Percentiles rank a stretch among this genome's conserved stretches.
Conservation (phyloP, 2,888 invertebrate species). For the Sylvicola fuscatus region DNA sequence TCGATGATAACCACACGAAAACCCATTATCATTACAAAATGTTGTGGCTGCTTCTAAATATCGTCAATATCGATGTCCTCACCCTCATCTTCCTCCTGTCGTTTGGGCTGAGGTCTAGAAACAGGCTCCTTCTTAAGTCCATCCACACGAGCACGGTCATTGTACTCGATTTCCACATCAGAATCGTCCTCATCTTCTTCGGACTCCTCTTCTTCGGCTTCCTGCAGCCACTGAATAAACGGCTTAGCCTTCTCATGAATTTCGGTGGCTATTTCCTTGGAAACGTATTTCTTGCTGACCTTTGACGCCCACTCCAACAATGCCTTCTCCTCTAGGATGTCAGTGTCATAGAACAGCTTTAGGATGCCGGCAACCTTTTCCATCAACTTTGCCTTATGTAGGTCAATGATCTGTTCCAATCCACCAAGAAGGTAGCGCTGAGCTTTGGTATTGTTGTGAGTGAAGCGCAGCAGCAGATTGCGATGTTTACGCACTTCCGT, state of each 20-base stretch:
- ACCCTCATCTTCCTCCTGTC: conserved; percentile 41
- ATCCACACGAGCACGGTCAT: conserved; percentile 62
- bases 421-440: conserved; percentile 88
- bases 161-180: conserved; percentile 61
- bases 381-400: conserved; percentile 59
- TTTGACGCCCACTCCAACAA: conserved; percentile 92
- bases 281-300: conserved; percentile 85
- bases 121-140: conserved; percentile 39
- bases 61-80: conserved; percentile 85
- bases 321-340: conserved; percentile 86
- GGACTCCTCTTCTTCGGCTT: conserved; percentile 87
- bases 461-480: conserved; percentile 59
- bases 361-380: conserved; percentile 74
- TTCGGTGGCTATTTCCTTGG: conserved; percentile 74
- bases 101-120: conserved; percentile 26
- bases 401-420: conserved; percentile 76
- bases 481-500: conserved; percentile 60
- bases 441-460: conserved; percentile 60
- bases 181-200: conserved; percentile 56
- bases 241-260: conserved; percentile 83
- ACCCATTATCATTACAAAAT: too few species aligned
- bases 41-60: conserved; percentile 36
- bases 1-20: too few species aligned
- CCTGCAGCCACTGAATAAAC: conserved; percentile 91
- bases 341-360: conserved; percentile 83